Evolutionary conservation across 2,113 vertebrate species (phyloP), one percentile per base, ranked within the genome.

Genomic region (Picathartes gymnocephalus): DNA sequence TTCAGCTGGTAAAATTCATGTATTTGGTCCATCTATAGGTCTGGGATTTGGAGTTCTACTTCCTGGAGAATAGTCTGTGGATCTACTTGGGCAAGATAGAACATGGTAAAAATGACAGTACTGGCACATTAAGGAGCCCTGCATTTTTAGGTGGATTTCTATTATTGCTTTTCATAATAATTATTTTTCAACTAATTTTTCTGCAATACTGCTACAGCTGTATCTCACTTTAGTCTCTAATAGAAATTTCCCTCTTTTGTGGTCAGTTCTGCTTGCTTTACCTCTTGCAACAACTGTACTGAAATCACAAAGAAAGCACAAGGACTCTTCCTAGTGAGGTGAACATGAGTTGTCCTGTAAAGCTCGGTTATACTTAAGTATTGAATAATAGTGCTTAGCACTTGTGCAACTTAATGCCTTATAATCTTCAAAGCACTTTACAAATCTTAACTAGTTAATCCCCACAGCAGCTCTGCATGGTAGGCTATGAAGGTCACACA

Each of bases 371-470:
- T 88, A 70, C 84, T 91, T 88, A 90, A 91, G 80, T 72, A 92
- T 93, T 95, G 92, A 95, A 93, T 94, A 93, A 93, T 87, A 74
- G 72, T 86, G 66, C 92, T 96, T 96, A 97, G 87, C 81, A 86
- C 78, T 95, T 96, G 94, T 24, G 72, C 92, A 95, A 96, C 88
- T 81, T 91, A 95, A 96, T 83, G 81, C 83, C 76, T 66, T 79
- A 70, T 92, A 95, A 96, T 96, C 95, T 91, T 95, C 57, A 94
- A 92, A 96, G 85, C 68, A 81, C 93, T 96, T 96, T 90, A 81
- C 72, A 78, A 74, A 83, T 91, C 81, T 95, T 94, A 95, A 83
- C 68, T 56, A 61, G 65, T 48, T 94, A 97, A 97, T 97, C 94
- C 71, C 40, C 61, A 47, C 69, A 88, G 53, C 57, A 92, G 68